A percentile compares a stretch with the other conserved stretches of the same genome.
Evolutionary conservation across 2,113 vertebrate species (phyloP).

Genomic region (Catagonus wagneri): DNA sequence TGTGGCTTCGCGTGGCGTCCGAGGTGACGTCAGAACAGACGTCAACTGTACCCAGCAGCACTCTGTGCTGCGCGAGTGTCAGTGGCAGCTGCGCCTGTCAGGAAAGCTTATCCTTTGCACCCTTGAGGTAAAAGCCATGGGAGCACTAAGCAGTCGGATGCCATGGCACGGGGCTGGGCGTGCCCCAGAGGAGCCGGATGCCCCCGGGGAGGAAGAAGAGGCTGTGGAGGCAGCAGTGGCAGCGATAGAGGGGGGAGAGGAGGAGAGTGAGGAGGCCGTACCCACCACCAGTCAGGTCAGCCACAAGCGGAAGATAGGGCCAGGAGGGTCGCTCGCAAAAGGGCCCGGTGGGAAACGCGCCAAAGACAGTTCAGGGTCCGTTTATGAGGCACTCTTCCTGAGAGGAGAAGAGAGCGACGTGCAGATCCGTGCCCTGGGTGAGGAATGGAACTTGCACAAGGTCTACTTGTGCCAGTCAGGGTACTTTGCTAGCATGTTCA

Average conservation of each 20-base stretch:
- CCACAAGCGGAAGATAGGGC: not conserved
- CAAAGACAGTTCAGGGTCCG: accelerated
- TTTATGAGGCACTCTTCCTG: not conserved
- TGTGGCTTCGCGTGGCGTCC: not conserved
- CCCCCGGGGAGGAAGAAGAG: not conserved
- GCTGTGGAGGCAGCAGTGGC: not conserved
- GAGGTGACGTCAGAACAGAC: accelerated
- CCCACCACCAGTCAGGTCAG: not conserved
- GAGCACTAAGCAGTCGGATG: not conserved
- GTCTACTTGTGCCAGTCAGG: constrained; percentile 27
- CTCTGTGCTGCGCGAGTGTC: not conserved
- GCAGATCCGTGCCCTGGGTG: not conserved
- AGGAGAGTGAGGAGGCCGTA: not conserved
- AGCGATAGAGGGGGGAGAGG: not conserved
- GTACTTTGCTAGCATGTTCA: constrained; percentile 71
- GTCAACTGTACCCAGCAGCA: not conserved
- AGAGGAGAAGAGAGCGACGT: constrained; percentile 47
- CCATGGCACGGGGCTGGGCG: not conserved
- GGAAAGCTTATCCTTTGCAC: accelerated
- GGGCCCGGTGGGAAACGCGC: accelerated
- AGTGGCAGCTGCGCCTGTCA: accelerated
- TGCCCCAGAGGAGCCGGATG: not conserved
- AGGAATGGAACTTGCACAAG: constrained; percentile 45
- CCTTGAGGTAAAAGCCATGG: not conserved
- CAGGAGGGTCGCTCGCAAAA: not conserved